Percentiles rank a stretch among this genome's conserved stretches.
These are phyloP conservation scores for Numida meleagris DNA, from an alignment of 2,113 vertebrate species.

Conservation along the genomic window DNA sequence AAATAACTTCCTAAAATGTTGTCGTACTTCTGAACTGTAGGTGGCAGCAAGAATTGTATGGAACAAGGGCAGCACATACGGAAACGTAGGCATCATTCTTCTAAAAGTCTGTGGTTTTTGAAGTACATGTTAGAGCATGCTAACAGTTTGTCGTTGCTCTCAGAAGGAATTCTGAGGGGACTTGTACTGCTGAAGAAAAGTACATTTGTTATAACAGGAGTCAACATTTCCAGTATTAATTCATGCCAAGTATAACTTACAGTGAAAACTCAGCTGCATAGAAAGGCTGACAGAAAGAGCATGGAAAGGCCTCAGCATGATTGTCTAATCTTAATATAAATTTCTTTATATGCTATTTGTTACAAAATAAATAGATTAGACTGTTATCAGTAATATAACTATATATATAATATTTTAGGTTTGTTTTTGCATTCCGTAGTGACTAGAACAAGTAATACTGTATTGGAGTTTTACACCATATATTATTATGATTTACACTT, in stretches of 20 bases:
- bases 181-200: not conserved
- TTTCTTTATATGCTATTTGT: not conserved
- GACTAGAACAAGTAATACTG: not conserved
- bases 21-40: conserved; percentile 17
- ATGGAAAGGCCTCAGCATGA: not conserved
- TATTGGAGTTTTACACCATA: not conserved
- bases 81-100: not conserved
- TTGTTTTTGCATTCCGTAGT: not conserved
- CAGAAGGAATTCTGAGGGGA: not conserved
- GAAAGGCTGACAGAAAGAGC: not conserved
- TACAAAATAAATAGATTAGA: not conserved
- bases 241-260: not conserved
- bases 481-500: not conserved
- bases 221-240: not conserved
- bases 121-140: not conserved
- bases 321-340: not conserved
- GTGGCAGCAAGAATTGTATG: conserved; percentile 32
- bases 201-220: not conserved
- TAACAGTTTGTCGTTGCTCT: not conserved
- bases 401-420: not conserved
- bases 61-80: not conserved
- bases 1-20: not conserved
- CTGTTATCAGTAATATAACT: not conserved
- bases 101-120: not conserved
- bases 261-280: not conserved